Base-by-base conservation (phyloP, 2,888 invertebrate genomes). In the Belgica antarctica region DNA sequence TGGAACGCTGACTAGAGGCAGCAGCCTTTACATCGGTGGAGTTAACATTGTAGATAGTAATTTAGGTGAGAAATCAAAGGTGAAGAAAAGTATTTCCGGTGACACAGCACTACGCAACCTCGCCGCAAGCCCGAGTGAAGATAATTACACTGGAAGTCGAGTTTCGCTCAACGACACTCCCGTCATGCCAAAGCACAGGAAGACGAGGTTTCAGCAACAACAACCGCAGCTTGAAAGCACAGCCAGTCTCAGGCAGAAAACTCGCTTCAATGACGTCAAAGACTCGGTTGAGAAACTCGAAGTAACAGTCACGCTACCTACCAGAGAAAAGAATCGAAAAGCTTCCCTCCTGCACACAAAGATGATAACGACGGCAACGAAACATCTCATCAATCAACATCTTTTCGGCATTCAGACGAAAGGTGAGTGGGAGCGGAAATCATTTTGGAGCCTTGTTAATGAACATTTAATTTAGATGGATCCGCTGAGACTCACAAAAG, bases 81-180 rank as follows among this genome's bases (percentile, higher is more conserved):
- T 90, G 73, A 90, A 90, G 78, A 90, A 90, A 80, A 90, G 89
- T 74, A 86, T 90, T 65, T 91, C 90, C 28, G 90, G 90, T 72
- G 91, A 92, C 76, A 84, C 87, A 73, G 88, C 84, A 75, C 82
- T 86, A 75, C 84, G 89, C 76, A 89, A 87, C 80, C 77, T 86
- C 72, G 84, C 83, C n/a, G 80, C 83, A 10, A 84, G 85, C 73
- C 84, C 84, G 3, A 79, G 83, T 77, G 85, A 85, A 65, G 85
- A 85, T 75, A 80, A 80, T 78, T 83, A 84, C 78, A 71, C 62
- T 17, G 80, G 78, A 72, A 79, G 82, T 77, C 77, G 78, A 71
- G 83, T 86, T 72, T 86, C 86, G 76, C 80, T 87, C 72, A 86
- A 86, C 76, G 88, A 88, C 76, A 82, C 86, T 65, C 83, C 85